Percentiles rank a stretch among this genome's conserved stretches.
phyloP scores from a whole-genome alignment of 2,888 invertebrate species.

The Drosophila recens region DNA sequence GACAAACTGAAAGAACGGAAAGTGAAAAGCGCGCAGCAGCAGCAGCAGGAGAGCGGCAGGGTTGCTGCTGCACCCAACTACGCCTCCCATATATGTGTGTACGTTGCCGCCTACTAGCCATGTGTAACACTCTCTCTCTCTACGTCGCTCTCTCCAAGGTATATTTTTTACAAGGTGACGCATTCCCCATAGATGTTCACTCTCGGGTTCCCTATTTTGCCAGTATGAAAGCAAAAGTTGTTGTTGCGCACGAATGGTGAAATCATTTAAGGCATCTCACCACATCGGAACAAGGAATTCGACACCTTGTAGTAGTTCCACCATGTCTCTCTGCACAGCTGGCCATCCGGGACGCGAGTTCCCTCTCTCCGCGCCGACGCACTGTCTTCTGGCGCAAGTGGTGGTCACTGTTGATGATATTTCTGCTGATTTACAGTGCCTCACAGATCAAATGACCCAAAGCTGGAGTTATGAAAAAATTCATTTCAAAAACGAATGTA shows the following conservation, averaged over 20 bases:
- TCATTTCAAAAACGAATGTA: not conserved
- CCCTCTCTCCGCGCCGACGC: constrained; percentile 65
- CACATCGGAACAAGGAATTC: not conserved
- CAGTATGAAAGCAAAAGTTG: not conserved
- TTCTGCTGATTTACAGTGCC: constrained; percentile 36
- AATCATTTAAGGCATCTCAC: not conserved
- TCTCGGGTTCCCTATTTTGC: not conserved
- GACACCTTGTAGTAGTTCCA: not conserved
- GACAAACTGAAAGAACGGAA: constrained; percentile 77
- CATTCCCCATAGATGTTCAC: not conserved
- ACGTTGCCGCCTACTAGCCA: constrained; percentile 25
- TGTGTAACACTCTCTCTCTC: constrained; percentile 16
- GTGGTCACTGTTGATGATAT: constrained; percentile 63
- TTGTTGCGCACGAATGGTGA: not conserved
- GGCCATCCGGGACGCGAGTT: constrained; percentile 23
- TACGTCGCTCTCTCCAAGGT: constrained; percentile 15
- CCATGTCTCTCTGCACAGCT: constrained; percentile 17
- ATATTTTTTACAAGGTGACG: not conserved
- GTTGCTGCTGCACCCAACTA: constrained; percentile 55
- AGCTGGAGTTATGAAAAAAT: not conserved
- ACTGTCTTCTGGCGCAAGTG: constrained; percentile 58
- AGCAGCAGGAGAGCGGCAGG: constrained; percentile 50
- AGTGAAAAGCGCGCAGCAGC: constrained; percentile 62
- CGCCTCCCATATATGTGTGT: constrained; percentile 22
- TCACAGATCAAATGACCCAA: not conserved